Percentiles rank a stretch among this genome's conserved stretches.
These are phyloP conservation scores for Sebastes minor DNA, from an alignment of 2,797 vertebrate species.

Conservation along the genomic window DNA sequence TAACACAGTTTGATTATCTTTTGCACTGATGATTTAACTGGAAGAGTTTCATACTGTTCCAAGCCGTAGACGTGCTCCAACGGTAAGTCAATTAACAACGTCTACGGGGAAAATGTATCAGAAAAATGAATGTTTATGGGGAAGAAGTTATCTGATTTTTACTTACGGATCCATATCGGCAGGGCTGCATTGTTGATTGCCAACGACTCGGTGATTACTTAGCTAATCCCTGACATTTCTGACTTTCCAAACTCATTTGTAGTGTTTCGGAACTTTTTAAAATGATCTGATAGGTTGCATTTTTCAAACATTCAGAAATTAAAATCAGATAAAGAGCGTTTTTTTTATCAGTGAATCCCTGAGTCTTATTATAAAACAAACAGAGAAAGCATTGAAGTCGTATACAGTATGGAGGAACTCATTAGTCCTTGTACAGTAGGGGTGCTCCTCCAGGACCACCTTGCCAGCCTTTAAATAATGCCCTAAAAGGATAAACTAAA, in stretches of 20 bases:
- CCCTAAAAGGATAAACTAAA: slow-evolving; percentile 26
- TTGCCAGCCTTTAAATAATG: slow-evolving; percentile 11
- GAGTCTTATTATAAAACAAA: background rate
- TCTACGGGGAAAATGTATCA: background rate
- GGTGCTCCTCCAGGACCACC: background rate
- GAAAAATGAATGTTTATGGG: background rate
- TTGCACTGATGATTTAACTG: background rate
- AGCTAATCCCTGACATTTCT: background rate
- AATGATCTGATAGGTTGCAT: background rate
- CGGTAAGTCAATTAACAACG: background rate
- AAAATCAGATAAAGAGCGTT: background rate
- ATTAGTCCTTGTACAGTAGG: slow-evolving; percentile 3
- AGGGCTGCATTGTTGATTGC: background rate
- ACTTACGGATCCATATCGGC: background rate
- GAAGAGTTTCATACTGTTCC: background rate
- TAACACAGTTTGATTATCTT: background rate
- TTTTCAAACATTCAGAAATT: background rate
- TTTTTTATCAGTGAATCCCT: background rate
- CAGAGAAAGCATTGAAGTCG: background rate
- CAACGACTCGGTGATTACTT: background rate
- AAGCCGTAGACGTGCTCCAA: background rate
- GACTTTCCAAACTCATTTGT: background rate
- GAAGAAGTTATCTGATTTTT: background rate
- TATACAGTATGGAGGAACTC: background rate
- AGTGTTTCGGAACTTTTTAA: background rate